phyloP scores from a whole-genome alignment of 2,113 vertebrate genomes.

The Corvus moneduloides region DNA sequence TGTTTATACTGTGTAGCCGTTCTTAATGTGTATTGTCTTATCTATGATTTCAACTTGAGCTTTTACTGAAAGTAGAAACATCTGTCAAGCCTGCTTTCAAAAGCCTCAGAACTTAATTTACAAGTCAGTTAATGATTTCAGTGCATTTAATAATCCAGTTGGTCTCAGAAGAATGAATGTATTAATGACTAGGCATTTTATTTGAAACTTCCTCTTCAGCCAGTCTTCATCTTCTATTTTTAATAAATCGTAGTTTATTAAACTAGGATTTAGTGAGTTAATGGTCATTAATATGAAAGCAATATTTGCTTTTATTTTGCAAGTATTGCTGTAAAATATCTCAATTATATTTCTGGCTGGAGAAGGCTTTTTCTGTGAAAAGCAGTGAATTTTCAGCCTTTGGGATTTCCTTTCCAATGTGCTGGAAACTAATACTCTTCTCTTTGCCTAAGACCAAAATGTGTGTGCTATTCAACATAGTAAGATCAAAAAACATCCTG shows the following conservation, averaged over 20 bases:
- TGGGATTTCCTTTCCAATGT: neutral
- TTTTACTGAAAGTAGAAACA: neutral
- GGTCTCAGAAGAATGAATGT: neutral
- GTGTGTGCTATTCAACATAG: neutral
- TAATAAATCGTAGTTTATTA: neutral
- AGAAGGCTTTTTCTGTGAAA: neutral
- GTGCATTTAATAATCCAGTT: neutral
- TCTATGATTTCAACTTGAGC: neutral
- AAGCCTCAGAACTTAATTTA: neutral
- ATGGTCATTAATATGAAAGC: neutral
- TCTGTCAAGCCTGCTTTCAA: neutral
- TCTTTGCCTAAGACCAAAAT: slow-evolving; percentile 7
- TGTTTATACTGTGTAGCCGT: neutral
- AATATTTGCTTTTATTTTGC: neutral
- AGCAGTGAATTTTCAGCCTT: neutral
- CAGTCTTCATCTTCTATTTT: neutral
- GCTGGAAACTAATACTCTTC: neutral
- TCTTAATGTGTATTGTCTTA: neutral
- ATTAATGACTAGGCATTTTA: neutral
- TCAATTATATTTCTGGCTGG: neutral
- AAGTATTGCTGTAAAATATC: neutral
- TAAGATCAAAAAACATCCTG: neutral
- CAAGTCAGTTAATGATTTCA: neutral
- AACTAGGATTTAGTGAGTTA: neutral
- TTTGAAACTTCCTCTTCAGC: neutral